Evolutionary conservation across 2,797 vertebrate species (phyloP), one percentile per base, ranked within the genome.

Genomic region (Phalloptychus januarius): DNA sequence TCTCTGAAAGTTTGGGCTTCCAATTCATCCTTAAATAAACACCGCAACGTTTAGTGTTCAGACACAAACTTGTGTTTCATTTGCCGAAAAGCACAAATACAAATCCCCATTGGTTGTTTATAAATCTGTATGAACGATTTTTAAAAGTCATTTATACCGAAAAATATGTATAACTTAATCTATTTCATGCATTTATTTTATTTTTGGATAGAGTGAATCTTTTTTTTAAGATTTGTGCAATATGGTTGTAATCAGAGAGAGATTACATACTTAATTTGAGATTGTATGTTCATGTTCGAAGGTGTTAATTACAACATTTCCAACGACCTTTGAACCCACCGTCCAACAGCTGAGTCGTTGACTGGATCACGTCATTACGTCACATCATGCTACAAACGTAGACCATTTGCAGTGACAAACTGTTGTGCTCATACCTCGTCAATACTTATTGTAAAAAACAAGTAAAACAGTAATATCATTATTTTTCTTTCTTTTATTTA

Each of bases 281-380:
- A 40, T 13, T 48, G 25, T 25, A 2, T 4, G 11, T n/a, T 38
- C 12, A 36, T 23, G 8, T 42, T 8, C 1, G 12, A 15, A 42
- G 2, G 12, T 5, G 7, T 3, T 2, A 67, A 16, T 46, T 73
- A 15, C 56, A 33, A 33, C 36, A 48, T 84, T 78, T 78, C 58
- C 79, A 7, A 63, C 15, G 8, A 5, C 1, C 5, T 10, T 0
- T 81, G 61, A 93, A 93, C 15, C 75, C 72, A 75, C 33, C 92
- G 83, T 83, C 77, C 31, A 91, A 93, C 93, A 94, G 91, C 92
- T 93, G 93, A 94, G 83, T 81, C 78, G 84, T 72, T 88, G 88
- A 87, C 86, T 48, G 72, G 77, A 81, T 90, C 85, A 85, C 90
- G 87, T 90, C 81, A 91, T 86, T 82, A 91, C 88, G 92, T 90